phyloP scores from a whole-genome alignment of 2,888 invertebrate genomes.

The Andrena bucephala region DNA sequence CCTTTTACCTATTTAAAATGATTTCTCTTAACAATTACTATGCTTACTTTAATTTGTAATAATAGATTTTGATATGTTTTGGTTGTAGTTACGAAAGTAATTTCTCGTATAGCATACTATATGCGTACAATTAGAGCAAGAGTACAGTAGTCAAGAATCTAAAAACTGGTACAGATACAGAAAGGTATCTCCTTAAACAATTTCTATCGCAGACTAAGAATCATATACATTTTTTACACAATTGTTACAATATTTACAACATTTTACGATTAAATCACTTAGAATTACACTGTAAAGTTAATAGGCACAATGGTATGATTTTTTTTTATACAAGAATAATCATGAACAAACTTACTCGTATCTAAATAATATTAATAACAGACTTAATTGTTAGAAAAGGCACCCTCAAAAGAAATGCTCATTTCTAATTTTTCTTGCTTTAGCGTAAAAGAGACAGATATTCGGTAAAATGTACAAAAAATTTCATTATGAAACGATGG shows the following conservation, averaged over 20 bases:
- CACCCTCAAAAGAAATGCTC: not conserved
- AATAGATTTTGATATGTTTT: conserved; percentile 53
- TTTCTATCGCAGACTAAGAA: conserved; percentile 33
- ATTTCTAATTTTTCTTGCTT: not conserved
- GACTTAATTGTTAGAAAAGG: conserved; percentile 17
- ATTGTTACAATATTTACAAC: conserved; percentile 60
- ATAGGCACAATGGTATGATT: conserved; percentile 77
- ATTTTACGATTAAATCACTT: conserved; percentile 33
- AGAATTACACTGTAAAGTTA: conserved; percentile 57
- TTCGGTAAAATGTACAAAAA: not conserved
- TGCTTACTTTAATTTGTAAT: conserved; percentile 41
- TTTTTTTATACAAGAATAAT: conserved; percentile 73
- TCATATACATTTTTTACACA: conserved; percentile 59
- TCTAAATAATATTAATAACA: conserved; percentile 4
- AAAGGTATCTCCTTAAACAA: conserved; percentile 27
- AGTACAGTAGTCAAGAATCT: conserved; percentile 23
- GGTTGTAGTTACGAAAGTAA: conserved; percentile 38
- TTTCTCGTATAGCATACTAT: conserved; percentile 15
- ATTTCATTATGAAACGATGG: conserved; percentile 5
- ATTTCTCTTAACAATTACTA: conserved; percentile 26
- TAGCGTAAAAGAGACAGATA: not conserved
- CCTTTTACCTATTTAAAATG: conserved; percentile 28
- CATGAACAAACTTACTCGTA: conserved; percentile 74
- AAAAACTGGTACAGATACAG: conserved; percentile 39
- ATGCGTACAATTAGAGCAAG: conserved; percentile 28